Conservation (phyloP, 2,888 invertebrate species). For the Endotricha flammealis region DNA sequence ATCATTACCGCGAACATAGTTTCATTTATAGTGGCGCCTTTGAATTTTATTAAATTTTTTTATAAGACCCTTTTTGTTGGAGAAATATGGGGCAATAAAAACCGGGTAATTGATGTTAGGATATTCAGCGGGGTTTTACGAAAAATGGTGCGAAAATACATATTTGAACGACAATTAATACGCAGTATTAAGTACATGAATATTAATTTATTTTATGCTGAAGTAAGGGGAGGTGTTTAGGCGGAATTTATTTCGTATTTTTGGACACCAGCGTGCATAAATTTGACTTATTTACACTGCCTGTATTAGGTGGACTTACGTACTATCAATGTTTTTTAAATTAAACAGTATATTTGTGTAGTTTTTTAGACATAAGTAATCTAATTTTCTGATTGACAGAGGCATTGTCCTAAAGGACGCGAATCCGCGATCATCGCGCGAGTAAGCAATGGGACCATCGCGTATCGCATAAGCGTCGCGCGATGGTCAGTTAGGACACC, state of each 20-base stretch:
- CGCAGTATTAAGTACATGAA: background rate
- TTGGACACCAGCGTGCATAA: background rate
- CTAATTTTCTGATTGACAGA: too few relatives aligned
- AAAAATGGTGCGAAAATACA: background rate
- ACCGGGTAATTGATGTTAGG: background rate
- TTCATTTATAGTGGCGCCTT: slow-evolving; percentile 14
- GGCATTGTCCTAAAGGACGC: too few relatives aligned
- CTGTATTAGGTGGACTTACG: too few relatives aligned
- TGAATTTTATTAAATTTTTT: slow-evolving; percentile 18
- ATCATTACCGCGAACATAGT: too few relatives aligned
- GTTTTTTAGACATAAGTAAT: too few relatives aligned
- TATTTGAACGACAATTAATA: background rate
- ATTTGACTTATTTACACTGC: too few relatives aligned
- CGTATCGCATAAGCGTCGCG: too few relatives aligned
- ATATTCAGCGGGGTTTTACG: slow-evolving; percentile 13
- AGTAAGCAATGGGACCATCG: too few relatives aligned
- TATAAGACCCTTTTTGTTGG: slow-evolving; percentile 3
- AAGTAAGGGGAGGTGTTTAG: background rate
- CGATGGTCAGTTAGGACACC: too few relatives aligned
- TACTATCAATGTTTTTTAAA: too few relatives aligned
- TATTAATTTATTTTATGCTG: background rate
- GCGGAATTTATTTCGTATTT: background rate
- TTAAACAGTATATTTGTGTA: too few relatives aligned
- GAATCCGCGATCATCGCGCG: too few relatives aligned
- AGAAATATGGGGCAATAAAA: slow-evolving; percentile 5